Conservation (phyloP, 2,888 invertebrate genomes). For the Didymodactylos carnosus region DNA sequence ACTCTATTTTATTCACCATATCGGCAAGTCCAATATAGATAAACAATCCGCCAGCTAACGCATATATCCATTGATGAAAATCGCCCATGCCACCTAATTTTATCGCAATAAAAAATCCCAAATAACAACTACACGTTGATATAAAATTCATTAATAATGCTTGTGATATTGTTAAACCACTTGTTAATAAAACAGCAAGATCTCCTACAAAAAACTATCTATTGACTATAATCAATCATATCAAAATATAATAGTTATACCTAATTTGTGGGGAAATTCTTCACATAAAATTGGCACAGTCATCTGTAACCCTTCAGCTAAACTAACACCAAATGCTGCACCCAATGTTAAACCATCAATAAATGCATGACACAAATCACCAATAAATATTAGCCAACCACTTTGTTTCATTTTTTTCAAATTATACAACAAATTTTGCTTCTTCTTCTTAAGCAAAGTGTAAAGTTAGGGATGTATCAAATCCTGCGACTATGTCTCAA, state of each 20-base stretch:
- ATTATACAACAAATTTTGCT: background rate
- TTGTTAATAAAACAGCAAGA: conserved; percentile 43
- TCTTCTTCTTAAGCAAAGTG: background rate
- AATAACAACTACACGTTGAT: conserved; percentile 41
- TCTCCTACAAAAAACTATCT: conserved; percentile 36
- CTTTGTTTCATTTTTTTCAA: conserved; percentile 23
- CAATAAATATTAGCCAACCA: conserved; percentile 46
- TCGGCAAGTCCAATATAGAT: conserved; percentile 44
- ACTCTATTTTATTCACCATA: conserved; percentile 36
- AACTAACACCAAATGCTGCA: conserved; percentile 41
- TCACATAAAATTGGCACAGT: conserved; percentile 44
- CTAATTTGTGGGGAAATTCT: conserved; percentile 45
- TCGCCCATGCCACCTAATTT: conserved; percentile 19
- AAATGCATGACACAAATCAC: conserved; percentile 45
- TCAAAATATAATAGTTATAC: conserved; percentile 24
- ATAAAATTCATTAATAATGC: conserved; percentile 43
- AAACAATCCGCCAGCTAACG: conserved; percentile 44
- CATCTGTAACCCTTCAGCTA: conserved; percentile 41
- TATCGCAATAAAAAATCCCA: conserved; percentile 39
- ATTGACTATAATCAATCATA: background rate
- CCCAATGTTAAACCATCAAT: conserved; percentile 45
- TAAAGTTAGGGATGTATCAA: no score
- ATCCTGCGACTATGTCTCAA: no score
- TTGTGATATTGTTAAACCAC: conserved; percentile 41
- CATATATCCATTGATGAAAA: conserved; percentile 40